Conservation (phyloP, 2,797 vertebrate genomes). For the Tarsius wallacei region DNA sequence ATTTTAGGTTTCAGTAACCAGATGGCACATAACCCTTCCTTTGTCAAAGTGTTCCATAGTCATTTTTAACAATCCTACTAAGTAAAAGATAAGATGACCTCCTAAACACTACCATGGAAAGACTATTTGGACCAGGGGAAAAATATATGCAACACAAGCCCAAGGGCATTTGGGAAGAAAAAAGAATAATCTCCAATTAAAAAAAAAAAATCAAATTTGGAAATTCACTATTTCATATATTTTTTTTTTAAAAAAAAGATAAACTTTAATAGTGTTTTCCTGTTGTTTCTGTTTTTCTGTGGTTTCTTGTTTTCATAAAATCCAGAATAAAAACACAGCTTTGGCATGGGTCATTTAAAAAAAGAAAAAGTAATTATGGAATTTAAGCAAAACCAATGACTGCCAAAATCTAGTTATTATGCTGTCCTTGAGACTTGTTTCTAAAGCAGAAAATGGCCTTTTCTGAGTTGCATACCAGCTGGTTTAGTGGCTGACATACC, state of each 20-base stretch:
- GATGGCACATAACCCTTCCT: background rate
- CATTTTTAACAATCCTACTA: slow-evolving; percentile 4
- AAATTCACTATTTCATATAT: background rate
- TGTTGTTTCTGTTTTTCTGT: background rate
- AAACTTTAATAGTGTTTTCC: background rate
- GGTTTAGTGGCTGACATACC: background rate
- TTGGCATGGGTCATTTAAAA: background rate
- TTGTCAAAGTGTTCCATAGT: background rate
- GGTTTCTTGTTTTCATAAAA: slow-evolving; percentile 37
- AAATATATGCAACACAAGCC: slow-evolving; percentile 1
- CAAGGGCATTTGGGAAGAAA: background rate
- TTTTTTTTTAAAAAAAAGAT: background rate
- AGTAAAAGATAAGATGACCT: slow-evolving; percentile 18
- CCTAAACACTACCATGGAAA: slow-evolving; percentile 23
- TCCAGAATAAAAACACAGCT: slow-evolving; percentile 39
- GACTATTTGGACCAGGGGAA: background rate
- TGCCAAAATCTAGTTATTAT: background rate
- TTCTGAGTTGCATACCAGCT: background rate
- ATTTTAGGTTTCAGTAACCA: background rate
- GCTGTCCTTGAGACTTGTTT: slow-evolving; percentile 33
- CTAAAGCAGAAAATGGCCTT: slow-evolving; percentile 40
- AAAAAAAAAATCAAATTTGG: background rate
- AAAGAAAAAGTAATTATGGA: slow-evolving; percentile 18
- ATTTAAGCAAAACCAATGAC: slow-evolving; percentile 25
- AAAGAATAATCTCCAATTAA: slow-evolving; percentile 6